phyloP scores from a whole-genome alignment of 2,113 vertebrate species.

The Thunnus thynnus region DNA sequence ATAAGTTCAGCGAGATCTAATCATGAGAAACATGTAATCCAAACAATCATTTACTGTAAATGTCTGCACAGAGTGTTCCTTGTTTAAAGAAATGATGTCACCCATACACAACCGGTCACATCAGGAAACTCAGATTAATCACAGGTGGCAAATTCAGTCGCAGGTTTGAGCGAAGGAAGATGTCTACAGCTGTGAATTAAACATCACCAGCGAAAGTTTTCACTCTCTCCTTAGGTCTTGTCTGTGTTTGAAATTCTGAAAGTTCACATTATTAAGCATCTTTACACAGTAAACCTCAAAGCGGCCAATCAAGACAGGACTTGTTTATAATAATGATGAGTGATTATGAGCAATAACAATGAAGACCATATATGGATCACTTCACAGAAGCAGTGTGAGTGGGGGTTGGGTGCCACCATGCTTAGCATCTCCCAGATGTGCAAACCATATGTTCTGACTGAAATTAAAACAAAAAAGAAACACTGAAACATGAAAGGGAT shows the following conservation, averaged over 20 bases:
- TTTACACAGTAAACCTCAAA: slow-evolving; percentile 55
- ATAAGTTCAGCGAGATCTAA: slow-evolving; percentile 12
- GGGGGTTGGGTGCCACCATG: slow-evolving; percentile 69
- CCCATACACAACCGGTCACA: slow-evolving; percentile 3
- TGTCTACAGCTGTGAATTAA: slow-evolving; percentile 4
- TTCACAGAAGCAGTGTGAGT: slow-evolving; percentile 69
- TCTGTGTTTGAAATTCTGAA: slow-evolving; percentile 53
- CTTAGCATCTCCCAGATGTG: slow-evolving; percentile 93
- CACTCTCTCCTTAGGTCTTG: slow-evolving; percentile 22
- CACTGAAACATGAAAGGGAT: slow-evolving; percentile 94
- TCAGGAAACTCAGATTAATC: slow-evolving; percentile 28
- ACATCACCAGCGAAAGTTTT: slow-evolving; percentile 17
- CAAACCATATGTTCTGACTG: slow-evolving; percentile 95
- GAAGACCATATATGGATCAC: slow-evolving; percentile 82
- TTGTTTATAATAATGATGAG: slow-evolving; percentile 79
- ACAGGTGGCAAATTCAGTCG: slow-evolving; percentile 32
- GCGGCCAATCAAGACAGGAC: slow-evolving; percentile 52
- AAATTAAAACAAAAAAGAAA: slow-evolving; percentile 87
- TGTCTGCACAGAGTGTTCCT: slow-evolving; percentile 2
- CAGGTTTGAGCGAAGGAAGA: neutral
- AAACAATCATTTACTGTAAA: neutral
- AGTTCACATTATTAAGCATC: slow-evolving; percentile 50
- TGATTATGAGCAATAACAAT: slow-evolving; percentile 82
- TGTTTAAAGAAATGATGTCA: slow-evolving; percentile 7
- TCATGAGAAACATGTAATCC: neutral